A percentile compares a stretch with the other conserved stretches of the same genome.
Evolutionary conservation across 1,140 invertebrate species (phyloP).

Genomic region (Zaprionus inermis): DNA sequence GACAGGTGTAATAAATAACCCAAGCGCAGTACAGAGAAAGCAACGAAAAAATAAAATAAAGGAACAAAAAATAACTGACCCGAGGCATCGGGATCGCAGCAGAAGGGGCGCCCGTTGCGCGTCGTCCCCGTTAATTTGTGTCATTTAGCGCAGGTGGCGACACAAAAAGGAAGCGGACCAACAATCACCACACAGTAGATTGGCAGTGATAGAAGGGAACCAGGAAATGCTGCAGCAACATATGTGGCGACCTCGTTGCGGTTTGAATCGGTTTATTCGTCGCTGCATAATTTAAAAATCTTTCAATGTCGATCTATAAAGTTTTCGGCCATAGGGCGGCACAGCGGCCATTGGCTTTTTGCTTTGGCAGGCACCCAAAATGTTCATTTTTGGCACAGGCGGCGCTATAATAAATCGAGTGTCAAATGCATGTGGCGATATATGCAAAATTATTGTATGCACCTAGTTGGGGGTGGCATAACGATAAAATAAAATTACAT

Average conservation of each 20-base stretch:
- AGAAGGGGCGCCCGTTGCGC: slow-evolving; percentile 1
- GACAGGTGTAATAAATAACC: slow-evolving; percentile 82
- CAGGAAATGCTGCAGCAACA: slow-evolving; percentile 69
- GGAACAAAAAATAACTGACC: slow-evolving; percentile 6
- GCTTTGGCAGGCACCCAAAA: slow-evolving; percentile 42
- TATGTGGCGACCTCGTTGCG: slow-evolving; percentile 65
- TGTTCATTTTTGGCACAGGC: slow-evolving; percentile 29
- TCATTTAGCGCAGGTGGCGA: slow-evolving; percentile 79
- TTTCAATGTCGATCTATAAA: slow-evolving; percentile 41
- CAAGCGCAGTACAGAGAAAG: slow-evolving; percentile 39
- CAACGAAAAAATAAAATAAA: slow-evolving; percentile 18
- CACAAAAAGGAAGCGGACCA: slow-evolving; percentile 60
- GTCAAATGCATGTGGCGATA: slow-evolving; percentile 38
- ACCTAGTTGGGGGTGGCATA: not conserved
- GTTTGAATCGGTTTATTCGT: slow-evolving; percentile 14
- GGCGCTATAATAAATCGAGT: slow-evolving; percentile 44
- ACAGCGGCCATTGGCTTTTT: slow-evolving; percentile 17
- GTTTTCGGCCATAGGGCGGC: slow-evolving; percentile 17
- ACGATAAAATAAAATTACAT: not conserved
- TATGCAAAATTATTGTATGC: slow-evolving; percentile 17
- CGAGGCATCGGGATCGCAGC: not conserved
- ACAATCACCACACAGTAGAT: slow-evolving; percentile 57
- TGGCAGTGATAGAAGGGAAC: slow-evolving; percentile 63
- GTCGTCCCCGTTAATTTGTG: slow-evolving; percentile 71
- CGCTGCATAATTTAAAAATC: slow-evolving; percentile 36